phyloP scores from a whole-genome alignment of 2,888 invertebrate species.

The Parelbella ahira region DNA sequence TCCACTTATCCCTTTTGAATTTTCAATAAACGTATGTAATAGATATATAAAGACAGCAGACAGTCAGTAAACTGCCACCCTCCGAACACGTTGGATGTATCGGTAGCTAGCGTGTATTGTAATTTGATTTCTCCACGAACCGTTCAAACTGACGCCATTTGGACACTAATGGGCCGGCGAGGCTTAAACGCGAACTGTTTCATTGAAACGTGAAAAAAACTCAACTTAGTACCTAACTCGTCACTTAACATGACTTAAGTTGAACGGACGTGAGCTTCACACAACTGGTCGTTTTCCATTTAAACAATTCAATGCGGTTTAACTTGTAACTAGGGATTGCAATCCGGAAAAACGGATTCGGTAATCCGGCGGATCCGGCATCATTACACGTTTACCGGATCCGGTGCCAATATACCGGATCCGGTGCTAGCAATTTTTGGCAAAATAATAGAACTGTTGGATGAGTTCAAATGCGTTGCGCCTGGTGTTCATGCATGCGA shows the following conservation, averaged over 20 bases:
- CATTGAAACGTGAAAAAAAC: slow-evolving; percentile 46
- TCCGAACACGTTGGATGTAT: slow-evolving; percentile 41
- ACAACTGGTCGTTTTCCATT: slow-evolving; percentile 72
- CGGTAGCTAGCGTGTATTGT: slow-evolving; percentile 74
- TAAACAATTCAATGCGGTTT: slow-evolving; percentile 53
- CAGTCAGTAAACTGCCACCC: too few species aligned
- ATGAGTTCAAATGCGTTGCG: too few species aligned
- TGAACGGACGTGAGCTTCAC: slow-evolving; percentile 70
- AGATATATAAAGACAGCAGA: too few species aligned
- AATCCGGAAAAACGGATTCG: not conserved
- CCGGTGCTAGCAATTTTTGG: not conserved
- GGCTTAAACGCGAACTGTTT: slow-evolving; percentile 54
- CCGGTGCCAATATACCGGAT: not conserved
- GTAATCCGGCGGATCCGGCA: not conserved
- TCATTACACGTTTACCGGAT: not conserved
- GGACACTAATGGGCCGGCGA: slow-evolving; percentile 60
- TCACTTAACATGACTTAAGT: slow-evolving; percentile 59
- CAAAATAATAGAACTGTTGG: too few species aligned
- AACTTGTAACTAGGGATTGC: slow-evolving; percentile 1
- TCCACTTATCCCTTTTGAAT: too few species aligned
- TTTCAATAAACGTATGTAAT: too few species aligned
- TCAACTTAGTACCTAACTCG: slow-evolving; percentile 39
- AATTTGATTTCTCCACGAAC: slow-evolving; percentile 73
- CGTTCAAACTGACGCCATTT: slow-evolving; percentile 55
- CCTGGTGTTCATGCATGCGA: too few species aligned